These are phyloP conservation scores for Hirtodrosophila histrioides DNA, from an alignment of 2,888 invertebrate genomes.

Conservation along the genomic window DNA sequence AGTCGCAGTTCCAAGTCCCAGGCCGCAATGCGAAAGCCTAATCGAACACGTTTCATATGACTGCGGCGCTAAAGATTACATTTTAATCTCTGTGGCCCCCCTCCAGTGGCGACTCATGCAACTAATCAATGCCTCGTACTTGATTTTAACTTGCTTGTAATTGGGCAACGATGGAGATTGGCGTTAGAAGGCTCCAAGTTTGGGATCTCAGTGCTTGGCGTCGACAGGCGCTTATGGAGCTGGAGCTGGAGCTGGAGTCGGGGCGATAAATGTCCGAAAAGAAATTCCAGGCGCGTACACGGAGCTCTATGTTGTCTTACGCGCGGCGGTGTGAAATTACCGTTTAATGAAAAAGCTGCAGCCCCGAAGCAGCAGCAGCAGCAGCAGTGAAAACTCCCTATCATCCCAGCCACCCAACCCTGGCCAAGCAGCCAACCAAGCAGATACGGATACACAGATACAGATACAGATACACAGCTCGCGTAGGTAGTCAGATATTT, in stretches of 20 bases:
- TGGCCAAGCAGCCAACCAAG: too few species aligned
- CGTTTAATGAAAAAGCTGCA: conserved; percentile 76
- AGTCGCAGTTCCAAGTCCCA: conserved; percentile 3
- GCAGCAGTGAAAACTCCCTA: conserved; percentile 8
- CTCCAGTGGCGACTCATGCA: conserved; percentile 38
- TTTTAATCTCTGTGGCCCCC: conserved; percentile 66
- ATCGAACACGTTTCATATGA: conserved; percentile 79
- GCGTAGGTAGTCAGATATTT: conserved; percentile 77
- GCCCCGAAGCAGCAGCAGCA: conserved; percentile 30
- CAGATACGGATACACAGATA: conserved; percentile 22
- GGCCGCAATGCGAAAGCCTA: conserved; percentile 57
- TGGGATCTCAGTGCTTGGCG: conserved; percentile 40
- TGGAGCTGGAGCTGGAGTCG: background rate
- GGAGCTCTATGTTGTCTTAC: conserved; percentile 22
- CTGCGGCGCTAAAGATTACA: conserved; percentile 79
- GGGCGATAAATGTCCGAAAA: conserved; percentile 74
- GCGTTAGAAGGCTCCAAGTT: conserved; percentile 35
- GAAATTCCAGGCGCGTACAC: conserved; percentile 73
- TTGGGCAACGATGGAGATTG: conserved; percentile 74
- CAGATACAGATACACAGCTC: conserved; percentile 27
- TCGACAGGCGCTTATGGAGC: conserved; percentile 54
- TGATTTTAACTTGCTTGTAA: conserved; percentile 80
- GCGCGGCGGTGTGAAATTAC: conserved; percentile 73
- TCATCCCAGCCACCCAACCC: background rate
- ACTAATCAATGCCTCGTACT: conserved; percentile 78